phyloP scores from a whole-genome alignment of 2,797 vertebrate genomes.

The Choloepus didactylus region DNA sequence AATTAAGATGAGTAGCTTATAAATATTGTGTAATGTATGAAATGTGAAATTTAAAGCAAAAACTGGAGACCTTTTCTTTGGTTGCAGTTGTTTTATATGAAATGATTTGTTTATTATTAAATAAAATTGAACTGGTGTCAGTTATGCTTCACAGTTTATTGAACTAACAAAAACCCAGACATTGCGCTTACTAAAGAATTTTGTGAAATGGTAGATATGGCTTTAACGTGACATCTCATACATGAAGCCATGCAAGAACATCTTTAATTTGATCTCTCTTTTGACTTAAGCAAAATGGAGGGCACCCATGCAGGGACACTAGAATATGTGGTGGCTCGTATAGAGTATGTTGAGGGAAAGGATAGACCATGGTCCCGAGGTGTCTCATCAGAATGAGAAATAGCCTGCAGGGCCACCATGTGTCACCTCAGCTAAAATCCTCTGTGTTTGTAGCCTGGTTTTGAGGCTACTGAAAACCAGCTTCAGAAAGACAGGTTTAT shows the following conservation, averaged over 20 bases:
- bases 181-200: background rate
- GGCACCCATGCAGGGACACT: background rate
- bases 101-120: slow-evolving; percentile 43
- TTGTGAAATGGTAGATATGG: too few relatives aligned
- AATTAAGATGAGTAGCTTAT: slow-evolving; percentile 71
- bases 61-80: background rate
- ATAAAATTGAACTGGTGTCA: slow-evolving; percentile 49
- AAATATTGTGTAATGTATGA: slow-evolving; percentile 69
- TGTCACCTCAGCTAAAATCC: background rate
- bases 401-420: background rate
- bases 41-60: slow-evolving; percentile 79
- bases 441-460: background rate
- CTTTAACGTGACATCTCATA: background rate
- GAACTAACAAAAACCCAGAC: background rate
- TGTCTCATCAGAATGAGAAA: background rate
- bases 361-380: background rate
- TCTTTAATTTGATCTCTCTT: background rate
- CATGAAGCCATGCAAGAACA: background rate
- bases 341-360: background rate
- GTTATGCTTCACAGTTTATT: slow-evolving; percentile 7
- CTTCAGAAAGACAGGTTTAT: background rate
- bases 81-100: slow-evolving; percentile 61
- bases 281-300: background rate
- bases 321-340: background rate
- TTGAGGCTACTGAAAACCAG: background rate